Evolutionary conservation across 2,113 vertebrate genomes (phyloP).

Genomic region (Agelaius phoeniceus): DNA sequence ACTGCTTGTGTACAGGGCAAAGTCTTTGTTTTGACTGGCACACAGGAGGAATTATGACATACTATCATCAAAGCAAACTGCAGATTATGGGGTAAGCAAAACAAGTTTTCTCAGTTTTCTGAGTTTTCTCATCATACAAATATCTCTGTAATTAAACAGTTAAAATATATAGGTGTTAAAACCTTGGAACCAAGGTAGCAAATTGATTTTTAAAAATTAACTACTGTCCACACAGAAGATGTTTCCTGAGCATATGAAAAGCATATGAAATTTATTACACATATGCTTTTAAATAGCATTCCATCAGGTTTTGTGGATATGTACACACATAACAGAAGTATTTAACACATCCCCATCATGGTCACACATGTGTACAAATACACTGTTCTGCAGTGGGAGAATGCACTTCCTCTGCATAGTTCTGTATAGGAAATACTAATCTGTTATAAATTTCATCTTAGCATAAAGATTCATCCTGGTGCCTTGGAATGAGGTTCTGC

Average conservation of each 20-base stretch:
- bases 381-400: not conserved
- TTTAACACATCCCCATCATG: not conserved
- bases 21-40: constrained; percentile 64
- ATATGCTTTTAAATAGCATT: not conserved
- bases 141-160: not conserved
- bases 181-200: not conserved
- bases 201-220: not conserved
- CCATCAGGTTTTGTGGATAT: not conserved
- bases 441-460: not conserved
- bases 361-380: not conserved
- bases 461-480: not conserved
- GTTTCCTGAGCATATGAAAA: not conserved
- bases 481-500: not conserved
- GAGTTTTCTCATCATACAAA: not conserved
- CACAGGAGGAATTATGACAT: constrained; percentile 35
- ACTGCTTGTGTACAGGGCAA: constrained; percentile 42
- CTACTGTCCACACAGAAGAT: not conserved
- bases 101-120: constrained; percentile 32
- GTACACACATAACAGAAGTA: not conserved
- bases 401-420: not conserved
- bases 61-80: constrained; percentile 53
- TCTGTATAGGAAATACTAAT: not conserved
- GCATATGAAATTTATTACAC: not conserved
- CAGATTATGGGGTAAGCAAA: constrained; percentile 20
- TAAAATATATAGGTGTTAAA: not conserved